Base-by-base conservation (phyloP, 2,888 invertebrate genomes). In the Chelonus formosanus region DNA sequence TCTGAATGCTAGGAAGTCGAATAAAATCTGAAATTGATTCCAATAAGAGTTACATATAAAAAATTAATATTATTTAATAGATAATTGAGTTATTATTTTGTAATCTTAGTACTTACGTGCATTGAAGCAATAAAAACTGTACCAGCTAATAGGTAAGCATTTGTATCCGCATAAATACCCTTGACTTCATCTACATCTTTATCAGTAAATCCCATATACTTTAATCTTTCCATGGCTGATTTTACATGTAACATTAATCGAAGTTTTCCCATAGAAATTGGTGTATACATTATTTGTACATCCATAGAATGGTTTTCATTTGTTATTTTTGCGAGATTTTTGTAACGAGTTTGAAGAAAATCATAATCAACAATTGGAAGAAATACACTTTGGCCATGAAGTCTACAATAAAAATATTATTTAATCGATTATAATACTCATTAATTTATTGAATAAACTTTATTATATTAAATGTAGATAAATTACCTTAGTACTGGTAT, bases 121-220 rank as follows among this genome's bases (percentile, higher is more conserved):
- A 95, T 88, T 73, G 96, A 93, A 45, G 96, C 94, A 73, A 98
- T 93, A 76, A 94, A 87, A 73, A 98, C 90, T 2, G 98, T 98
- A 63, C 94, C 90, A 73, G 94, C 92, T 52, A 98, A 85, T 67
- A 99, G 88, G 83, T 95, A 96, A 50, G 98, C 87, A 84, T 97
- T 98, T 0, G 97, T 98, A 78, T 98, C 98, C 0, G 95, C 93
- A 85, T 98, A 97, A 75, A 99, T 93, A 59, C 95, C 94, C 84
- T 98, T 98, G 0, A 97, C 92, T 86, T 98, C 98, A 85, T 99
- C 98, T 44, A 97, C 87, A 85, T 98, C 98, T 81, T 97, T 97
- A 67, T 92, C 91, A 45, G 92, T 91, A 78, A 99, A 98, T 4
- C 97, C 96, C 61, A 95, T 85, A n/a, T 85, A 80, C 57, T 89